Evolutionary conservation across 2,797 vertebrate genomes (phyloP), one percentile per base, ranked within the genome.

Genomic region (Rhinophrynus dorsalis): DNA sequence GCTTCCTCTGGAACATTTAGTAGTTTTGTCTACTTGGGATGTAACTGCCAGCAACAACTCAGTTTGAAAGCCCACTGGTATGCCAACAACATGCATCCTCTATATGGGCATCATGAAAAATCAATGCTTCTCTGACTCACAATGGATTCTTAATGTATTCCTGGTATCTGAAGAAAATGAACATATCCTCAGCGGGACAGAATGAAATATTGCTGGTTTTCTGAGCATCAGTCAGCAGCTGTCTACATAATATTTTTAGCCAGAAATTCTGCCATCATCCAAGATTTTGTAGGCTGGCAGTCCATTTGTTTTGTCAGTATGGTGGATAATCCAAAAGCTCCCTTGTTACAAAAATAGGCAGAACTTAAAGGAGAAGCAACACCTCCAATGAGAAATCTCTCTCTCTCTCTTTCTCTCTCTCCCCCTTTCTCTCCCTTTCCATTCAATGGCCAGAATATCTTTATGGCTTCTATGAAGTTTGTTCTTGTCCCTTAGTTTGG

Each of bases 161-260:
- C 50, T 55, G 37, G 38, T 40, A 58, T 57, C 45, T 40, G 20
- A 37, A 59, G 67, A 42, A 60, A 68, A 68, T 68, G 44, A 52
- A 32, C 56, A 68, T 68, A 60, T 68, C 24, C 52, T 60, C 44
- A 21, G 24, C 30, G 52, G 56, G 56, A 52, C 24, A 51, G 56
- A 59, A 60, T 60, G 35, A 68, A 35, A 68, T 48, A 37, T 40
- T 67, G 37, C n/a, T 9, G 21, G 17, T 51, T 60, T 68, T 68
- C 33, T 60, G 26, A 56, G 38, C 37, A 56, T 52, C 47, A 3
- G 30, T 42, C 35, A 51, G 26, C 67, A 60, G 35, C 67, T 60
- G 56, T 52, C 45, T 17, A 12, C 20, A 11, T 37, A 47, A 6
- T 45, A 35, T 57, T 26, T 21, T 13, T 45, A 56, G 27, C 44